Conservation (phyloP, 2,797 vertebrate genomes). For the Gallinago nigripennis region DNA sequence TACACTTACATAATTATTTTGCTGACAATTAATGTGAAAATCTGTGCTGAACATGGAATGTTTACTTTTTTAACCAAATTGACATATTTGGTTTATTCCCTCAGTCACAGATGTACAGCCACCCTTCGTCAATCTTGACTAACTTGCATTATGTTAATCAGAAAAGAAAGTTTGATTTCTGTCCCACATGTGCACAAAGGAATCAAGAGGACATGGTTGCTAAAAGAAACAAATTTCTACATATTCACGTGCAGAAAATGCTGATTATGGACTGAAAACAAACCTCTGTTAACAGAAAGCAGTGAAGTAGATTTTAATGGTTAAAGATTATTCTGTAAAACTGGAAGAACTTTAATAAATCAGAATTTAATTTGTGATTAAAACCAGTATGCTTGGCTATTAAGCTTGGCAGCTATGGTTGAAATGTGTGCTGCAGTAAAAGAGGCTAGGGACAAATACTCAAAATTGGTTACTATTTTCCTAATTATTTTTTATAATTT, state of each 20-base stretch:
- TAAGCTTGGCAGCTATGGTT: not conserved
- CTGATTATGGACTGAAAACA: not conserved
- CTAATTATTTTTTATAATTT: conserved; percentile 10
- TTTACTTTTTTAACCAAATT: conserved; percentile 52
- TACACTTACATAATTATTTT: conserved; percentile 61
- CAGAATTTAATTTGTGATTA: conserved; percentile 36
- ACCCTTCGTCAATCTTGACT: conserved; percentile 20
- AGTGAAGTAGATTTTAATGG: conserved; percentile 2
- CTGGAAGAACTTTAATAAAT: conserved; percentile 14
- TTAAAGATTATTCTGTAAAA: conserved; percentile 22
- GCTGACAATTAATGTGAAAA: conserved; percentile 61
- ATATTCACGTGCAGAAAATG: not conserved
- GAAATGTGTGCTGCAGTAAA: not conserved
- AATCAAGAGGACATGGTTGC: conserved; percentile 17
- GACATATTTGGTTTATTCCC: conserved; percentile 62
- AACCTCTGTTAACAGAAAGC: not conserved
- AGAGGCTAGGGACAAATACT: not conserved
- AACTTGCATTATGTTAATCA: conserved; percentile 52
- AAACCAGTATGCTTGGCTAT: not conserved
- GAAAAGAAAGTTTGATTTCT: conserved; percentile 57
- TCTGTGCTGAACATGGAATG: conserved; percentile 9
- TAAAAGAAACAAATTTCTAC: not conserved
- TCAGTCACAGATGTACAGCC: conserved; percentile 48
- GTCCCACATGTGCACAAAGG: not conserved
- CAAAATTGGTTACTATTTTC: not conserved